Conservation (phyloP, 2,797 vertebrate genomes). For the Pachyuromys duprasi region DNA sequence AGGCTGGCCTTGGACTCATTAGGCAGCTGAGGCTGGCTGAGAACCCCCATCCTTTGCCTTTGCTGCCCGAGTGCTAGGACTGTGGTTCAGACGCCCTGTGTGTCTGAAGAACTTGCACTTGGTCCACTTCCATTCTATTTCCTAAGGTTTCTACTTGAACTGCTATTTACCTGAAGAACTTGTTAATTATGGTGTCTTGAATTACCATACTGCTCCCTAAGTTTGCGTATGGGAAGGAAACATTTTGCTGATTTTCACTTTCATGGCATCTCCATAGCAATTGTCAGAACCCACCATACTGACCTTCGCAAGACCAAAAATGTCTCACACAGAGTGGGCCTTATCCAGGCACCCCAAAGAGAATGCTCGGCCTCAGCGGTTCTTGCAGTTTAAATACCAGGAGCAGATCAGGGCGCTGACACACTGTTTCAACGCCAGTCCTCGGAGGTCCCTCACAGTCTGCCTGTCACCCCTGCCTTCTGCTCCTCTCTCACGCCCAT, state of each 20-base stretch:
- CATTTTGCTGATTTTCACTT: slow-evolving; percentile 57
- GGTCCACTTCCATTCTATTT: slow-evolving; percentile 51
- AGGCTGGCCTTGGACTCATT: background rate
- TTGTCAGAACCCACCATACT: slow-evolving; percentile 68
- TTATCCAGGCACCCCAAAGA: slow-evolving; percentile 36
- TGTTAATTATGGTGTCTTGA: slow-evolving; percentile 31
- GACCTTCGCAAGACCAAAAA: slow-evolving; percentile 74
- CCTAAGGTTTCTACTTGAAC: slow-evolving; percentile 53
- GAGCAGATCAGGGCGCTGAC: background rate
- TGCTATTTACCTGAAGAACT: slow-evolving; percentile 51
- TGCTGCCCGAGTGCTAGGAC: background rate
- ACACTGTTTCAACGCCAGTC: background rate
- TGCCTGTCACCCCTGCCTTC: background rate
- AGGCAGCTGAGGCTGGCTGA: background rate
- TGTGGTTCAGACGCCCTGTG: background rate
- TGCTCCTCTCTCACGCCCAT: background rate
- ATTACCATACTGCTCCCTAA: slow-evolving; percentile 28
- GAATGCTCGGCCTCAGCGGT: slow-evolving; percentile 77
- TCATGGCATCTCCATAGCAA: slow-evolving; percentile 17
- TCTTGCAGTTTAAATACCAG: slow-evolving; percentile 65
- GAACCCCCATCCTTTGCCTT: background rate
- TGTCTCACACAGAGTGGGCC: slow-evolving; percentile 69
- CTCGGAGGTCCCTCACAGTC: background rate
- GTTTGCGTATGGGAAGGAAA: slow-evolving; percentile 48
- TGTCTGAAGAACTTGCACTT: background rate